Evolutionary conservation across 2,113 vertebrate species (phyloP).

Genomic region (Gopherus evgoodei): DNA sequence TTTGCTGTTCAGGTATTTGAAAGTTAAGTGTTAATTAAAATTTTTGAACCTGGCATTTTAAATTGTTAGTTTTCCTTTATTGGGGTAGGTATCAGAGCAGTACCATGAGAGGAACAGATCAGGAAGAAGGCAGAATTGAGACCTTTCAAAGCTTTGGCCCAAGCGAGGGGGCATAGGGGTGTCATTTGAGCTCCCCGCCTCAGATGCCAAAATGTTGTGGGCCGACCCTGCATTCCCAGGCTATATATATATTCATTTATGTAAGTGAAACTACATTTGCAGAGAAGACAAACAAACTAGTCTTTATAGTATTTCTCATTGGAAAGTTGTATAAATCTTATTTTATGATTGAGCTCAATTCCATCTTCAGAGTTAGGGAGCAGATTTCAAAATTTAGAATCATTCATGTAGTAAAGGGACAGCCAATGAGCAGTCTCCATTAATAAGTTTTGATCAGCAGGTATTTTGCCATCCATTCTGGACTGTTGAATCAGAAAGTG

Average conservation of each 20-base stretch:
- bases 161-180: too few relatives aligned
- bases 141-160: too few relatives aligned
- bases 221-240: not conserved
- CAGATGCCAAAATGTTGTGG: too few relatives aligned
- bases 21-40: too few relatives aligned
- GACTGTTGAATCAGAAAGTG: not conserved
- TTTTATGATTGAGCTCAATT: not conserved
- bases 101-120: too few relatives aligned
- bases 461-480: not conserved
- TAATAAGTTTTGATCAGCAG: not conserved
- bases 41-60: too few relatives aligned
- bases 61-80: too few relatives aligned
- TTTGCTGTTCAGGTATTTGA: too few relatives aligned
- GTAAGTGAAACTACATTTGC: not conserved
- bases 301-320: not conserved
- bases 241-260: not conserved
- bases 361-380: not conserved
- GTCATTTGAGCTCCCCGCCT: too few relatives aligned
- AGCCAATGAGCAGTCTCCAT: not conserved
- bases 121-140: too few relatives aligned
- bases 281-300: not conserved
- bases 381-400: not conserved
- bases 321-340: not conserved
- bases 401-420: not conserved
- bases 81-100: too few relatives aligned